Evolutionary conservation across 2,113 vertebrate genomes (phyloP).

Genomic region (Nettapus auritus): DNA sequence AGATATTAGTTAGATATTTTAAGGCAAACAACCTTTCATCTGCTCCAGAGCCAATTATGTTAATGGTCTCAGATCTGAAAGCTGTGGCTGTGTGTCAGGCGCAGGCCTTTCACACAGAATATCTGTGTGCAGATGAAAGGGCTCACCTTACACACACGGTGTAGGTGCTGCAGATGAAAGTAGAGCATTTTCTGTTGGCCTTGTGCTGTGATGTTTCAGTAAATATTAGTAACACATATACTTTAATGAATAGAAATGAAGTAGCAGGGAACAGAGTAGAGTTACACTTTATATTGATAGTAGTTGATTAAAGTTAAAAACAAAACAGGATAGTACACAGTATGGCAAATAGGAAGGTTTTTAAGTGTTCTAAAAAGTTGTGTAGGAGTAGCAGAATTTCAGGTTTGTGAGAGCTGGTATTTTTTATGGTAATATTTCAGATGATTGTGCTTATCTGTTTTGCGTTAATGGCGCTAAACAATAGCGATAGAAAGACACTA

Average conservation of each 20-base stretch:
- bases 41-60: conserved; percentile 73
- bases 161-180: conserved; percentile 1
- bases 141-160: not conserved
- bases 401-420: not conserved
- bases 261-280: not conserved
- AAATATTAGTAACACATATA: not conserved
- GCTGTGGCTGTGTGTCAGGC: conserved; percentile 16
- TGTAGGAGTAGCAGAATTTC: not conserved
- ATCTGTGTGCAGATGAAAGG: conserved; percentile 25
- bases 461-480: not conserved
- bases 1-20: conserved; percentile 58
- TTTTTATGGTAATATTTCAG: not conserved
- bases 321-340: not conserved
- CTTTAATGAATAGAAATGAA: conserved; percentile 16
- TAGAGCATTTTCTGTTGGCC: accelerated
- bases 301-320: not conserved
- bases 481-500: not conserved
- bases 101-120: not conserved
- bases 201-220: conserved; percentile 16
- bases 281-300: not conserved
- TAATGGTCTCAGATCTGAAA: conserved; percentile 68
- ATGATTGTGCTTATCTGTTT: not conserved
- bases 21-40: conserved; percentile 67
- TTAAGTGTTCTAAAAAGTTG: not conserved
- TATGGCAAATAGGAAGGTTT: not conserved